These are phyloP conservation scores for Penelope pileata DNA, from an alignment of 2,113 vertebrate genomes.

Conservation along the genomic window DNA sequence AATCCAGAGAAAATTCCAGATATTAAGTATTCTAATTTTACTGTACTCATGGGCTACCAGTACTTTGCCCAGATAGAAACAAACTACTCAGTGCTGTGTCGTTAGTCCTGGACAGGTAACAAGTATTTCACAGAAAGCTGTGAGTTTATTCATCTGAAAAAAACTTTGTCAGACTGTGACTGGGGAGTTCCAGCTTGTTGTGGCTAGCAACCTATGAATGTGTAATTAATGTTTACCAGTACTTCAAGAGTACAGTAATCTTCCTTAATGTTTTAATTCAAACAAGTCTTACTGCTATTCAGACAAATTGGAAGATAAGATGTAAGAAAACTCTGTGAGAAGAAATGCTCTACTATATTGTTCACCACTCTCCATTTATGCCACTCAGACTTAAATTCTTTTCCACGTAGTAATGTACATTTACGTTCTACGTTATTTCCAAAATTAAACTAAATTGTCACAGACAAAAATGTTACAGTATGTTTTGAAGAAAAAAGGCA, in stretches of 20 bases:
- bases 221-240: not conserved
- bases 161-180: not conserved
- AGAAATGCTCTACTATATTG: not conserved
- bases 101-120: not conserved
- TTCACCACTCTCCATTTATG: not conserved
- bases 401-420: not conserved
- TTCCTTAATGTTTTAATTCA: not conserved
- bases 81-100: not conserved
- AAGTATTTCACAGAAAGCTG: not conserved
- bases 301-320: not conserved
- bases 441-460: not conserved
- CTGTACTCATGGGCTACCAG: not conserved
- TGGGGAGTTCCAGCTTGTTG: not conserved
- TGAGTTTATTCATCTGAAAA: not conserved
- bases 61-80: not conserved
- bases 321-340: not conserved
- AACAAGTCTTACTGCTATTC: not conserved
- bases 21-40: not conserved
- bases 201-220: not conserved
- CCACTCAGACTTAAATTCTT: constrained; percentile 25
- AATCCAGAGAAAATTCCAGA: not conserved
- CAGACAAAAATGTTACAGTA: not conserved
- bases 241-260: not conserved
- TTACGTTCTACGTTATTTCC: not conserved
- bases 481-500: not conserved